These are phyloP conservation scores for Tetragonisca angustula DNA, from an alignment of 2,888 invertebrate species.

Conservation along the genomic window DNA sequence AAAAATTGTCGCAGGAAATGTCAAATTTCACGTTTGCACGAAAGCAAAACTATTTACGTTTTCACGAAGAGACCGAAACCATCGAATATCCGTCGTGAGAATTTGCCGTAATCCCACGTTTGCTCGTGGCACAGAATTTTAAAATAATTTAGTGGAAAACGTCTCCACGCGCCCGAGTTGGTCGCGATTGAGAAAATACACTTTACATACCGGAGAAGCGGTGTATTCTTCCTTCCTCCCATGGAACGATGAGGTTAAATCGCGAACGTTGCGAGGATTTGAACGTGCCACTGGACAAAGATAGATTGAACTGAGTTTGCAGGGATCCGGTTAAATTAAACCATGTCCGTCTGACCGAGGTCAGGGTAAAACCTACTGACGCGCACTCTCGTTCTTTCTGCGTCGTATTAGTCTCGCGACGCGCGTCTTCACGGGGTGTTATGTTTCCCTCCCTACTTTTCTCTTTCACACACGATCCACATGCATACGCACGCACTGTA, in stretches of 20 bases:
- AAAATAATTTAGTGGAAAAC: background rate
- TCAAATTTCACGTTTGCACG: background rate
- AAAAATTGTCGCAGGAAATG: no score
- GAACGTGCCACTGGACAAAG: constrained; percentile 60
- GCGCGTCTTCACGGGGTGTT: constrained; percentile 60
- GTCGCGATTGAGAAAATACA: constrained; percentile 14
- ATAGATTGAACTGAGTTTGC: constrained; percentile 67
- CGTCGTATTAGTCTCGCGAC: constrained; percentile 54
- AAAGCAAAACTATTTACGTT: background rate
- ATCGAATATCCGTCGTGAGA: constrained; percentile 6
- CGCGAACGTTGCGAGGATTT: constrained; percentile 36
- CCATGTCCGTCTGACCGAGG: constrained; percentile 64
- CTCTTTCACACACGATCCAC: background rate
- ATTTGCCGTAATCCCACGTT: background rate
- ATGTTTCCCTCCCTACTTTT: constrained; percentile 51
- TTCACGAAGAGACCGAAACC: background rate
- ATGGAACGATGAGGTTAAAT: constrained; percentile 38
- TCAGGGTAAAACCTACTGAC: constrained; percentile 71
- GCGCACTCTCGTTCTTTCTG: constrained; percentile 66
- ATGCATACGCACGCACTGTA: background rate
- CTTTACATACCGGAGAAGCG: constrained; percentile 57
- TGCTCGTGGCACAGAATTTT: background rate
- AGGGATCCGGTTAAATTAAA: constrained; percentile 69
- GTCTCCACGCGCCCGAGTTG: background rate
- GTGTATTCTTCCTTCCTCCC: constrained; percentile 24